Evolutionary conservation across 2,888 invertebrate genomes (phyloP).

Genomic region (Rhorus exstirpatorius): DNA sequence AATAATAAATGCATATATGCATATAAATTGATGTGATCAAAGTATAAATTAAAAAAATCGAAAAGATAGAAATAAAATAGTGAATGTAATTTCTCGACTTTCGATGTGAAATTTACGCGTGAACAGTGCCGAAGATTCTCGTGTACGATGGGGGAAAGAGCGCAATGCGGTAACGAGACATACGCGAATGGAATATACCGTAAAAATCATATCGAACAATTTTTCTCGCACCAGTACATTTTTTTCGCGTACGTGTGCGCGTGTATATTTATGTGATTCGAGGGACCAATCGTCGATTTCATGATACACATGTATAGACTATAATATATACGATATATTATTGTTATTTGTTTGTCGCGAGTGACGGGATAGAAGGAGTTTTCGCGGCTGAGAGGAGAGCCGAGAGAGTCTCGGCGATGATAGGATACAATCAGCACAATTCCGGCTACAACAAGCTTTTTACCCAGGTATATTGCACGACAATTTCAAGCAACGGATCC

Average conservation of each 20-base stretch:
- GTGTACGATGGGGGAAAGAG: slow-evolving; percentile 54
- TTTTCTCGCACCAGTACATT: slow-evolving; percentile 24
- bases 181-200: slow-evolving; percentile 26
- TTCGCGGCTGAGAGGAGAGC: slow-evolving; percentile 70
- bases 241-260: background rate
- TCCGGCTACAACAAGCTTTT: slow-evolving; percentile 94
- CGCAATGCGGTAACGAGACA: slow-evolving; percentile 78
- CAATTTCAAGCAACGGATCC: background rate
- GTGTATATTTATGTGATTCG: slow-evolving; percentile 7
- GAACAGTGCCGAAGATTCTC: slow-evolving; percentile 17
- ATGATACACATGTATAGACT: slow-evolving; percentile 15
- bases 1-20: too few relatives aligned
- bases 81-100: background rate
- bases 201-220: slow-evolving; percentile 45
- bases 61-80: background rate
- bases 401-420: slow-evolving; percentile 87
- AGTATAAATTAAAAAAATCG: too few relatives aligned
- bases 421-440: slow-evolving; percentile 92
- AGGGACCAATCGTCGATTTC: slow-evolving; percentile 45
- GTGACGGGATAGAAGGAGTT: slow-evolving; percentile 66
- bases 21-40: too few relatives aligned
- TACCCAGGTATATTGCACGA: slow-evolving; percentile 89
- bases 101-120: background rate
- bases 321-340: slow-evolving; percentile 10
- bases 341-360: slow-evolving; percentile 51